Base-by-base conservation (phyloP, 2,797 vertebrate genomes). In the Microchirus variegatus region DNA sequence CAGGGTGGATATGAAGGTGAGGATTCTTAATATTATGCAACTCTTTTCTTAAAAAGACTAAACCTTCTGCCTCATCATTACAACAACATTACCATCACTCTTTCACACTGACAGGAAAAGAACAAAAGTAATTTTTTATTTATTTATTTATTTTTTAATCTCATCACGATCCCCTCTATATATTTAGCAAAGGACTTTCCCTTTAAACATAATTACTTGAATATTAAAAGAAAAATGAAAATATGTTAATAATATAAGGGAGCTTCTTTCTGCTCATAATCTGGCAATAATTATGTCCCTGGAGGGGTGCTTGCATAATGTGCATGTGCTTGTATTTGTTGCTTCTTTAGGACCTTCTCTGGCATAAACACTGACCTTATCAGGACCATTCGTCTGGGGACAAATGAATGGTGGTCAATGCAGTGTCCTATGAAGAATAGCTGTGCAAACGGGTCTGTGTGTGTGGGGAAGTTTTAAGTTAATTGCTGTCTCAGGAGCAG, bases 241-340 rank as follows among this genome's bases (percentile, higher is more conserved):
- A 78, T 74, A 55, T 83, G 85, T 84, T 90, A 91, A 92, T 90
- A 89, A 82, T 89, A 87, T 88, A 84, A 86, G 80, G 64, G 58
- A 69, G 77, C 71, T 86, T 82, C 68, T 70, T 69, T 77, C 78
- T 80, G 67, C 88, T 86, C 63, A 67, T 66, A 83, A 83, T 84
- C 72, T 83, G 71, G 84, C 88, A 87, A 91, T 91, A 91, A 92
- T 92, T 91, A 90, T 79, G 85, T 91, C 91, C 90, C 90, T 56
- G 50, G 87, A 83, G 90, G 83, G 59, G 70, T 19, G 12, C 35
- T 51, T 1, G 49, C 22, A 22, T 0, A 22, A 59, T 36, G 50
- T 59, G 61, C 43, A 7, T 14, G 12, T 63, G 55, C 38, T 3
- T 37, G 41, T 12, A 41, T 31, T 40, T 31, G 22, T 31, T 31